A percentile compares a stretch with the other conserved stretches of the same genome.
phyloP scores from a whole-genome alignment of 1,140 invertebrate species.

The Propsilocerus akamusi region DNA sequence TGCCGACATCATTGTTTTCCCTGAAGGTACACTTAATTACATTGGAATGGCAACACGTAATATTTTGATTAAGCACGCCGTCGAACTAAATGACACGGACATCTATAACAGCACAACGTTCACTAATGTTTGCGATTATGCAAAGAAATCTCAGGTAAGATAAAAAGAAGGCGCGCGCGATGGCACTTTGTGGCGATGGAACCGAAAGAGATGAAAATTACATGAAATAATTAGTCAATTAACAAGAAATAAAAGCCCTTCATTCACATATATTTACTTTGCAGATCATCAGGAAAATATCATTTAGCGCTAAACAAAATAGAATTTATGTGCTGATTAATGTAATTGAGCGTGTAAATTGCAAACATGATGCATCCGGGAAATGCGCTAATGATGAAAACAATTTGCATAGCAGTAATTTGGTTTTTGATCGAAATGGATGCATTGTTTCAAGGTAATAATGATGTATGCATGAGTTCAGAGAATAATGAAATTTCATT shows the following conservation, averaged over 20 bases:
- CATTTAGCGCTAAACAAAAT: neutral
- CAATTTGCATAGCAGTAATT: neutral
- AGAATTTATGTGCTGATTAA: neutral
- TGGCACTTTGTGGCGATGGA: no score
- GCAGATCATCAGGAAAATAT: neutral
- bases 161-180: no score
- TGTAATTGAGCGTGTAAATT: neutral
- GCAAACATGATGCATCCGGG: neutral
- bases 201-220: neutral
- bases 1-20: neutral
- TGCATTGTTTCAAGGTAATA: slow-evolving; percentile 1
- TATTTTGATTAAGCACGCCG: neutral
- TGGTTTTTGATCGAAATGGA: slow-evolving; percentile 1
- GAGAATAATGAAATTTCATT: neutral
- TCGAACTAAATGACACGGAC: neutral
- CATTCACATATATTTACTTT: neutral
- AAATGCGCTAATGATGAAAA: neutral
- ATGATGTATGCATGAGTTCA: neutral
- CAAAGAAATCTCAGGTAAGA: neutral
- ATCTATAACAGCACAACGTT: neutral
- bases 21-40: neutral
- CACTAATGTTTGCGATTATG: neutral
- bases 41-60: neutral
- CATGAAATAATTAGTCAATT: neutral
- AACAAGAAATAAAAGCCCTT: neutral